These are phyloP conservation scores for Agriopis marginaria DNA, from an alignment of 2,888 invertebrate species.

Conservation along the genomic window DNA sequence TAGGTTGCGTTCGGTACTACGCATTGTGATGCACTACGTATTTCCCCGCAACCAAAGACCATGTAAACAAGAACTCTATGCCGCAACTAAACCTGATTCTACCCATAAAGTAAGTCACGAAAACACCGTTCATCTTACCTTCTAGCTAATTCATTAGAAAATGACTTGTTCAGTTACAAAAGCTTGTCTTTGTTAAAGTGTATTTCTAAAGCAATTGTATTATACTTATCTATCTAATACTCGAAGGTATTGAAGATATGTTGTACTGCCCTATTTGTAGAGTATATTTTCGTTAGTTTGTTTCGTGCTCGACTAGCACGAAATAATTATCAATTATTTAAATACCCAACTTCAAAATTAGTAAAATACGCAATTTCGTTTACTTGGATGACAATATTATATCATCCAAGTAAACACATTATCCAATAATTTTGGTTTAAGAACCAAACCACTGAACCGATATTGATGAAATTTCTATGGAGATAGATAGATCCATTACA, in stretches of 20 bases:
- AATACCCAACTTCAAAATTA: too few species aligned
- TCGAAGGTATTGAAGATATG: neutral
- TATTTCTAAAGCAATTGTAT: slow-evolving; percentile 2
- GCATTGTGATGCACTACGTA: slow-evolving; percentile 11
- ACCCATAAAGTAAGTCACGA: slow-evolving; percentile 11
- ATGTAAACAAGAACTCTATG: neutral
- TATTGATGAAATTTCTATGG: too few species aligned
- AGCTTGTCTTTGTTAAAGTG: slow-evolving; percentile 1
- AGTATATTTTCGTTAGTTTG: neutral
- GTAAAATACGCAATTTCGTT: too few species aligned
- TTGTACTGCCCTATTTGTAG: neutral
- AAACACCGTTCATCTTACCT: neutral
- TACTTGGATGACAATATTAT: too few species aligned
- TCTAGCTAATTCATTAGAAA: slow-evolving; percentile 11
- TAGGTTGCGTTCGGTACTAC: neutral
- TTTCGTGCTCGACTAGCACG: too few species aligned
- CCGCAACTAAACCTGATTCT: slow-evolving; percentile 3
- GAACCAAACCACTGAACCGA: too few species aligned
- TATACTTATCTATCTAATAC: neutral
- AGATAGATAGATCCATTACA: too few species aligned
- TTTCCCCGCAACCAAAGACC: slow-evolving; percentile 3
- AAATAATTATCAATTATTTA: too few species aligned
- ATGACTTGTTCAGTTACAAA: slow-evolving; percentile 9
- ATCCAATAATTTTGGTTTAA: too few species aligned
- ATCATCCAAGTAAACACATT: too few species aligned